Evolutionary conservation across 2,797 vertebrate genomes (phyloP).

Genomic region (Channa striata): DNA sequence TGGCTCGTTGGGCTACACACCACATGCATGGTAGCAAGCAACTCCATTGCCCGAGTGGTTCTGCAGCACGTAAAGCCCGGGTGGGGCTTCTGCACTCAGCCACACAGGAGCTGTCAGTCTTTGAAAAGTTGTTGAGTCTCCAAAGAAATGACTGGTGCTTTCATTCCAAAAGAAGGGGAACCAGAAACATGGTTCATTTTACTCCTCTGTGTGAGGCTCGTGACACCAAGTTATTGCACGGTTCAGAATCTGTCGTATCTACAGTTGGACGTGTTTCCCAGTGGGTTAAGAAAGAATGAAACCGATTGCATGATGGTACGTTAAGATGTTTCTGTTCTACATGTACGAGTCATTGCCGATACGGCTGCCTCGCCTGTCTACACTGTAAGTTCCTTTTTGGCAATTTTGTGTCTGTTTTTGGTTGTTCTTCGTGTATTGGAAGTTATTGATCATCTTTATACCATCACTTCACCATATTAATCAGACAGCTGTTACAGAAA

Average conservation of each 20-base stretch:
- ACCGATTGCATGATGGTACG: not conserved
- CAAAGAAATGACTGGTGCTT: slow-evolving; percentile 47
- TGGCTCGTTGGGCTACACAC: slow-evolving; percentile 13
- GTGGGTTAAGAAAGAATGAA: not conserved
- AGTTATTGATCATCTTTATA: too few relatives aligned
- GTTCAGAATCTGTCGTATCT: not conserved
- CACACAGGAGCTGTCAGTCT: slow-evolving; percentile 55
- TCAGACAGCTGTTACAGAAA: too few relatives aligned
- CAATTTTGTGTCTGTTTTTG: too few relatives aligned
- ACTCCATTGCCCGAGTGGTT: slow-evolving; percentile 39
- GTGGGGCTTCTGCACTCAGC: slow-evolving; percentile 50
- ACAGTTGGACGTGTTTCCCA: not conserved
- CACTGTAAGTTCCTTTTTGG: too few relatives aligned
- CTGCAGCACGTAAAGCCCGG: slow-evolving; percentile 36
- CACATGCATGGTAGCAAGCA: slow-evolving; percentile 46
- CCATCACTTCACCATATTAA: too few relatives aligned
- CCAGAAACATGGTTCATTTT: slow-evolving; percentile 18
- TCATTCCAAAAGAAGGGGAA: slow-evolving; percentile 27
- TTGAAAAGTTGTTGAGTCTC: slow-evolving; percentile 48
- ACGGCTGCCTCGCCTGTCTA: not conserved
- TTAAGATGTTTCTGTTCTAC: not conserved
- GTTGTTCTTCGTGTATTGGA: too few relatives aligned
- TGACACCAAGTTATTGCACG: slow-evolving; percentile 1
- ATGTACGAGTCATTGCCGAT: slow-evolving; percentile 8
- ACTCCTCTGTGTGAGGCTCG: slow-evolving; percentile 12